Evolutionary conservation across 2,888 invertebrate genomes (phyloP).

Genomic region (Drepanosiphum platanoidis): DNA sequence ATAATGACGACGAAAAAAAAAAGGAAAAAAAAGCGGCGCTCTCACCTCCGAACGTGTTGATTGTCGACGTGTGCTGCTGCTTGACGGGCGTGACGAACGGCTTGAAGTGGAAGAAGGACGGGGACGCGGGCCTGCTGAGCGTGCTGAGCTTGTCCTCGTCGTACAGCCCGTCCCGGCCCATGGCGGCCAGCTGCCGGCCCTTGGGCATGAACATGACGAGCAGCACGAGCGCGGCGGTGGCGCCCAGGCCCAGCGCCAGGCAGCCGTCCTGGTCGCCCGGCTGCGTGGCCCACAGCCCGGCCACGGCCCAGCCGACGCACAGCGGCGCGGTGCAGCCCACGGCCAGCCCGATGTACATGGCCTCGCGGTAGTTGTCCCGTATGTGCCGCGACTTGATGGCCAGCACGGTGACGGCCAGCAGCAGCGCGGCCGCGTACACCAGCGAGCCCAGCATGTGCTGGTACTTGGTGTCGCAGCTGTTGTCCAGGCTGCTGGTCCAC

Average conservation of each 20-base stretch:
- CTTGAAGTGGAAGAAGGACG: slow-evolving; percentile 92
- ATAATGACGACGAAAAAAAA: no score
- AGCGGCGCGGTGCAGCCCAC: slow-evolving; percentile 87
- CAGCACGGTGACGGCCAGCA: slow-evolving; percentile 84
- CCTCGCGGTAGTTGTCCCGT: slow-evolving; percentile 92
- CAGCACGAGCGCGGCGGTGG: slow-evolving; percentile 86
- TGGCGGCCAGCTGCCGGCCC: slow-evolving; percentile 89
- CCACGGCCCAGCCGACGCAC: slow-evolving; percentile 86
- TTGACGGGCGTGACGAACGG: slow-evolving; percentile 76
- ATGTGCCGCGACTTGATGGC: slow-evolving; percentile 88
- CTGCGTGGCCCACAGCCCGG: slow-evolving; percentile 82
- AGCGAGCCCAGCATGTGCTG: slow-evolving; percentile 80
- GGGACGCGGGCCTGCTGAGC: slow-evolving; percentile 72
- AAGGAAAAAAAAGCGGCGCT: no score
- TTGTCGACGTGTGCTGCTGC: slow-evolving; percentile 67
- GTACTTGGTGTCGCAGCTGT: slow-evolving; percentile 67
- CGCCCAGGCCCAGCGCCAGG: slow-evolving; percentile 87
- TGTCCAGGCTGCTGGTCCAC: slow-evolving; percentile 57
- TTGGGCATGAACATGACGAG: slow-evolving; percentile 94
- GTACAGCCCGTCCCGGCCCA: slow-evolving; percentile 84
- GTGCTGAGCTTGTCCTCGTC: slow-evolving; percentile 85
- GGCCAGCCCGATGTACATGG: slow-evolving; percentile 89
- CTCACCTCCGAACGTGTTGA: slow-evolving; percentile 67
- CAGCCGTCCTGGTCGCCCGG: slow-evolving; percentile 83
- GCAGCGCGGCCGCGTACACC: slow-evolving; percentile 84